Conservation (phyloP, 2,113 vertebrate genomes). For the Lophura nycthemera region DNA sequence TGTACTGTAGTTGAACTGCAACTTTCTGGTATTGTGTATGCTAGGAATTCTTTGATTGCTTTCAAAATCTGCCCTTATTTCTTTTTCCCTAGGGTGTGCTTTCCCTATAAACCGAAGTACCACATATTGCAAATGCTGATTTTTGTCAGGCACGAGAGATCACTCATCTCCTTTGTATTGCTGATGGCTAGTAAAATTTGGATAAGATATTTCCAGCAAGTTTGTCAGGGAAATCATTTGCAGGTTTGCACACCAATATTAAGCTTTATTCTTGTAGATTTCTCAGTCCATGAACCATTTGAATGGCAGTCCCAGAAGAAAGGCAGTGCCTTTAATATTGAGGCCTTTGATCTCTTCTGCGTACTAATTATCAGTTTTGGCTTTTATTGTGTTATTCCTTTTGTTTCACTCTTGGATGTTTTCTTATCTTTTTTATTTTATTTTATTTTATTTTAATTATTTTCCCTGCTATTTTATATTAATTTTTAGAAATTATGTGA, state of each 20-base stretch:
- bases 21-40: background rate
- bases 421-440: background rate
- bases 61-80: background rate
- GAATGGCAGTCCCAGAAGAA: conserved; percentile 47
- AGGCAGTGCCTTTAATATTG: conserved; percentile 27
- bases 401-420: conserved; percentile 15
- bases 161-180: background rate
- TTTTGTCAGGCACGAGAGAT: conserved; percentile 22
- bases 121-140: background rate
- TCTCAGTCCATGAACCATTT: conserved; percentile 27
- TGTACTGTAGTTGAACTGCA: background rate
- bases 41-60: background rate
- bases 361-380: conserved; percentile 11
- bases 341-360: conserved; percentile 58
- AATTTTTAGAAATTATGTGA: conserved; percentile 13
- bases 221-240: background rate
- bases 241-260: conserved; percentile 14
- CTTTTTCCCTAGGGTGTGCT: background rate
- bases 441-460: background rate
- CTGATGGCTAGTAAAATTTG: background rate
- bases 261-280: conserved; percentile 23
- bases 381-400: conserved; percentile 33
- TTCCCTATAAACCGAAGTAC: background rate
- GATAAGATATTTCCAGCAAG: background rate
- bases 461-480: background rate